Evolutionary conservation across 1,140 invertebrate genomes (phyloP).

Genomic region (Drosophila azteca): DNA sequence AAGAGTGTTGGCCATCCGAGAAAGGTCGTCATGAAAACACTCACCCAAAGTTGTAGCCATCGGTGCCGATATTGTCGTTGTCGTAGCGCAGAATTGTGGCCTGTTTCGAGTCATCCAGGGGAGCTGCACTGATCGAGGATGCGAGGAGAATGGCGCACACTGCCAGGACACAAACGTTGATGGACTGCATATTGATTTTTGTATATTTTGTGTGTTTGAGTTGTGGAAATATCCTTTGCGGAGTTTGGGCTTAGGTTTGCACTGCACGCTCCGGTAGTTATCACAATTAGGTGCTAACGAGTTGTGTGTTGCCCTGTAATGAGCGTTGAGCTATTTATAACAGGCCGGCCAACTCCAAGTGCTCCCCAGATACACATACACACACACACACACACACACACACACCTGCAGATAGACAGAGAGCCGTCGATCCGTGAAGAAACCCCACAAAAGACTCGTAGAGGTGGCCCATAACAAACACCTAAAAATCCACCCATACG

Average conservation of each 20-base stretch:
- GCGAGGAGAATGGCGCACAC: conserved; percentile 50
- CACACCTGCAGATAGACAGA: conserved; percentile 6
- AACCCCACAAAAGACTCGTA: conserved; percentile 4
- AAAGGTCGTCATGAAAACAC: conserved; percentile 22
- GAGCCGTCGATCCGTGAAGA: conserved; percentile 17
- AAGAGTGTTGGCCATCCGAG: no score
- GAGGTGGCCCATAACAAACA: conserved; percentile 54
- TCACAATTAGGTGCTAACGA: conserved; percentile 67
- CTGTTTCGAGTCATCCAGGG: conserved; percentile 68
- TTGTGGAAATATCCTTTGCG: conserved; percentile 2
- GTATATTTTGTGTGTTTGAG: neutral
- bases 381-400: neutral
- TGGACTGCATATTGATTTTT: conserved; percentile 56
- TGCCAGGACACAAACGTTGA: conserved; percentile 52
- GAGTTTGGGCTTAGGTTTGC: conserved; percentile 7
- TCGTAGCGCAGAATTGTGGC: conserved; percentile 84
- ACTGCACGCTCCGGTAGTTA: conserved; percentile 54
- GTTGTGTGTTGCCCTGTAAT: conserved; percentile 59
- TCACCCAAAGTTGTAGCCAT: conserved; percentile 84
- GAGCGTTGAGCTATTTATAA: conserved; percentile 65
- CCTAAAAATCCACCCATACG: conserved; percentile 59
- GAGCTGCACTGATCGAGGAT: conserved; percentile 50
- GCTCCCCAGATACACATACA: neutral
- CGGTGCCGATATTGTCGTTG: conserved; percentile 84
- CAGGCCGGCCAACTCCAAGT: conserved; percentile 23